These are phyloP conservation scores for Babylonia areolata DNA, from an alignment of 1,140 invertebrate genomes.

Conservation along the genomic window DNA sequence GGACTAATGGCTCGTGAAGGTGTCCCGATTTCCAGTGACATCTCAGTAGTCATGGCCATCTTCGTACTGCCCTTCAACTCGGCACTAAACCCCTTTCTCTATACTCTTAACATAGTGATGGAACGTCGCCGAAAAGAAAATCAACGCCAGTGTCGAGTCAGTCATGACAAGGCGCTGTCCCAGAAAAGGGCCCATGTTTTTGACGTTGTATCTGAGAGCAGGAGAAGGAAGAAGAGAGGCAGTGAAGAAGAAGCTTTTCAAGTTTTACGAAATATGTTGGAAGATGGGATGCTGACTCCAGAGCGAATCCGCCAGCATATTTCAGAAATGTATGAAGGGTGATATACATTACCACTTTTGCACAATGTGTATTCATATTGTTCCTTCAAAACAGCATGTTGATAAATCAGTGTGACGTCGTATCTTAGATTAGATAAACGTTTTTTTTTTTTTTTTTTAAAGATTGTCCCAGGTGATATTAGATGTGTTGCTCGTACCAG, in stretches of 20 bases:
- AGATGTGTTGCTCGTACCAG: too few species aligned
- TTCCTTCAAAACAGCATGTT: too few species aligned
- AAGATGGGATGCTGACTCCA: neutral
- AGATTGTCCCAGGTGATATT: too few species aligned
- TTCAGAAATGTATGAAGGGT: too few species aligned
- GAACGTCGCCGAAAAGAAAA: slow-evolving; percentile 16
- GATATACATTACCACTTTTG: too few species aligned
- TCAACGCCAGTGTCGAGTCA: neutral
- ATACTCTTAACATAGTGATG: slow-evolving; percentile 36
- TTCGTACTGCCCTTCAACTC: slow-evolving; percentile 45
- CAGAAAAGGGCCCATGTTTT: neutral
- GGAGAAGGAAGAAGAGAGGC: neutral
- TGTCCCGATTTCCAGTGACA: slow-evolving; percentile 23
- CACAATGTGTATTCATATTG: too few species aligned
- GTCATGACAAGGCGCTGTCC: too few species aligned
- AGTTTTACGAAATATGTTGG: neutral
- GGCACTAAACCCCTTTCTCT: slow-evolving; percentile 41
- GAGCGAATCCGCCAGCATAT: neutral
- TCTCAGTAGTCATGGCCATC: slow-evolving; percentile 23
- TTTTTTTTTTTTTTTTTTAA: too few species aligned
- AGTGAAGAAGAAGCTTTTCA: neutral
- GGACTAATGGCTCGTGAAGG: slow-evolving; percentile 40
- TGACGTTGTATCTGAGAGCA: neutral
- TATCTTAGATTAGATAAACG: too few species aligned
- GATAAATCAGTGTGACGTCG: too few species aligned